Percentiles rank a stretch among this genome's conserved stretches.
Conservation (phyloP, 2,888 invertebrate genomes). For the Muschampia plurimacula region DNA sequence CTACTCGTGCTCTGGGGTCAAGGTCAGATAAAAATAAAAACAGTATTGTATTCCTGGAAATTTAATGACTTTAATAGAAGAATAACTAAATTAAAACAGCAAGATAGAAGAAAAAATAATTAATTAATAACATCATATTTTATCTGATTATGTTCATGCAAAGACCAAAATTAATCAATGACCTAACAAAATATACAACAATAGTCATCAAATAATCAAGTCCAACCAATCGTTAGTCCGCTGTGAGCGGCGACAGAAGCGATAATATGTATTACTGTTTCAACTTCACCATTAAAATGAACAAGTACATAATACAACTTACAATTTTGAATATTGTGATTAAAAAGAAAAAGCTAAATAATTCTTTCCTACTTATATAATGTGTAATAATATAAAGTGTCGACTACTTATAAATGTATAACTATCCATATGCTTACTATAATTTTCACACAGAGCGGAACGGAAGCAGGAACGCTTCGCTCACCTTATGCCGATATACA, state of each 20-base stretch:
- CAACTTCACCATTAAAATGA: conserved; percentile 78
- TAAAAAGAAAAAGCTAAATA: conserved; percentile 83
- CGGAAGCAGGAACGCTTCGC: conserved; percentile 49
- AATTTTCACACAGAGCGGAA: conserved; percentile 80
- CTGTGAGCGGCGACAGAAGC: conserved; percentile 70
- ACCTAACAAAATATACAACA: conserved; percentile 87
- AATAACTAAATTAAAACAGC: conserved; percentile 86
- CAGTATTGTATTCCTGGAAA: conserved; percentile 73
- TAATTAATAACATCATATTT: conserved; percentile 80
- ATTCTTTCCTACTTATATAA: conserved; percentile 85
- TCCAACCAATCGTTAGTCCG: conserved; percentile 78
- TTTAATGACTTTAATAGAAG: conserved; percentile 86
- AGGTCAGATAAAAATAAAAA: conserved; percentile 44
- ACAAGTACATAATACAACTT: conserved; percentile 82
- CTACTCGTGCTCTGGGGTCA: not conserved
- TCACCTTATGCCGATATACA: conserved; percentile 60
- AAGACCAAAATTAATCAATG: conserved; percentile 85
- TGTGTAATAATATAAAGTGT: conserved; percentile 86
- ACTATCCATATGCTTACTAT: conserved; percentile 81
- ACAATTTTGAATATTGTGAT: conserved; percentile 85
- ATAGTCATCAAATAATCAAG: conserved; percentile 85
- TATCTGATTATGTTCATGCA: conserved; percentile 79
- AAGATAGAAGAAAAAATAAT: conserved; percentile 82
- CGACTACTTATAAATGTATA: conserved; percentile 84
- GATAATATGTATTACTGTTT: conserved; percentile 67